Percentiles rank a stretch among this genome's conserved stretches.
phyloP scores from a whole-genome alignment of 2,888 invertebrate genomes.

The Oscheius sp. region DNA sequence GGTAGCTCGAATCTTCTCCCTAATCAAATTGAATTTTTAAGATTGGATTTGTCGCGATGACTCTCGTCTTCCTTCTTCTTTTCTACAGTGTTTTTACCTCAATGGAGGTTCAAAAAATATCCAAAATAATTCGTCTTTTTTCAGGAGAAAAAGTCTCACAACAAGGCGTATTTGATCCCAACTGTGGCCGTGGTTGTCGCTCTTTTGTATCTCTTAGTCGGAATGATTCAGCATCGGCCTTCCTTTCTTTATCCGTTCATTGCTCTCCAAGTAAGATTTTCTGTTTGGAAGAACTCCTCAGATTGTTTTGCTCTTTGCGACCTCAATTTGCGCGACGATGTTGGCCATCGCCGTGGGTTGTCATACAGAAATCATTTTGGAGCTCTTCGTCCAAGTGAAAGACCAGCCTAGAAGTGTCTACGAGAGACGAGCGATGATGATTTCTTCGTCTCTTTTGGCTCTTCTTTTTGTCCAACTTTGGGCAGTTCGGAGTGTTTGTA shows the following conservation, averaged over 20 bases:
- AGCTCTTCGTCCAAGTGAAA: constrained; percentile 40
- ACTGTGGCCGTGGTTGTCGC: constrained; percentile 51
- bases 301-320: constrained; percentile 49
- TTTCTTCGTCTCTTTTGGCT: constrained; percentile 39
- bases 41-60: constrained; percentile 51
- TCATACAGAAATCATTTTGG: constrained; percentile 42
- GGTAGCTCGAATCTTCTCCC: too few species aligned
- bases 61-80: constrained; percentile 42
- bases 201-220: constrained; percentile 56
- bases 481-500: constrained; percentile 54
- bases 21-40: too few species aligned
- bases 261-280: constrained; percentile 43
- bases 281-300: constrained; percentile 21
- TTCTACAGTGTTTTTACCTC: constrained; percentile 52
- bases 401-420: constrained; percentile 1
- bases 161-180: constrained; percentile 49
- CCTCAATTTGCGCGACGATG: constrained; percentile 48
- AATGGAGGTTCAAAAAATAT: constrained; percentile 37
- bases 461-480: constrained; percentile 53
- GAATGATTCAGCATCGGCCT: constrained; percentile 54
- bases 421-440: constrained; percentile 35
- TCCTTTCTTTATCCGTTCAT: constrained; percentile 54
- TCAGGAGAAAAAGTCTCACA: constrained; percentile 41
- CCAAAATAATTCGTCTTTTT: neutral
- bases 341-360: constrained; percentile 48